Evolutionary conservation across 2,888 invertebrate species (phyloP), one percentile per base, ranked within the genome.

Genomic region (Strigamia crassipes): DNA sequence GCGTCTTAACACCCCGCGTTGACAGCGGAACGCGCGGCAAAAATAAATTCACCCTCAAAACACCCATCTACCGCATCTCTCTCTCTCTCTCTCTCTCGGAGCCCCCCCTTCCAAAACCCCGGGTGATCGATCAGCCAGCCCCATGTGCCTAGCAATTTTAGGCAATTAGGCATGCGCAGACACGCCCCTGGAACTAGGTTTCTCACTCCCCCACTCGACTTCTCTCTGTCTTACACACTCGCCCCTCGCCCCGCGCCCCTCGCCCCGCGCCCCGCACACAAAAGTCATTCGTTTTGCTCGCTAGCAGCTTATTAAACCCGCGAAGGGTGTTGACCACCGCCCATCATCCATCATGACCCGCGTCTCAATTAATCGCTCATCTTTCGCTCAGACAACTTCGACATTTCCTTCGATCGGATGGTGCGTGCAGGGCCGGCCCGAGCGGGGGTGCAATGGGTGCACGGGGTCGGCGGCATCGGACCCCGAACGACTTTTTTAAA

Each of bases 131-230:
- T 80, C 51, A 80, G 51, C 80, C 51, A 80, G 51, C 80, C 73
- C 73, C 73, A 73, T 73, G 73, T 73, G 73, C 73, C 73, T 73
- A 80, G 80, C 80, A 80, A 80, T 80, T 80, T 80, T 80, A 41
- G 80, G 80, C 80, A 80, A 80, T 80, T 80, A 80, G 41, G 80
- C 80, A 80, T 80, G 80, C 80, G 73, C 73, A 73, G 73, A 73
- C 73, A 73, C 73, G 73, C 73, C 73, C 31, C 73, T n/a, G 13
- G 15, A 31, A 73, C 73, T 73, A 56, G 12, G 31, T 73, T 13
- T 61, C 27, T 61, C 23, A 27, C 73, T 27, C 12, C n/a, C 12
- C 23, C 10, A 12, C 31, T 73, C 13, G 12, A 23, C 18, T 66
- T 66, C 21, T 23, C 21, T 18, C 21, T 21, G 21, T 18, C 61